Conservation (phyloP, 2,888 invertebrate species). For the Cryptocheilus praepositus region DNA sequence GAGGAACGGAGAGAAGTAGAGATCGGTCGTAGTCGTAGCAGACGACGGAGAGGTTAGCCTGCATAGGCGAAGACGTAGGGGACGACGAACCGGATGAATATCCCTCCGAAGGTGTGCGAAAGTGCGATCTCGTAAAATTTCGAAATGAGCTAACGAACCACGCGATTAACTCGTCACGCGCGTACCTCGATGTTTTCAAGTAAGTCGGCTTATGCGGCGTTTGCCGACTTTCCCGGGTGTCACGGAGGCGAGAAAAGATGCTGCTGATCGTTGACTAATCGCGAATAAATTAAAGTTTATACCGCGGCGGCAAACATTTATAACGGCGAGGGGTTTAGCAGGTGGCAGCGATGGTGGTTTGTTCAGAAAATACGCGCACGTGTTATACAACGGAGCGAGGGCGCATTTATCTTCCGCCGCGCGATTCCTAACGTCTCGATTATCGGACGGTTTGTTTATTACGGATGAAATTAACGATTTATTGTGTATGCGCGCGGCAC, state of each 20-base stretch:
- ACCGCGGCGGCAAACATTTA: constrained; percentile 70
- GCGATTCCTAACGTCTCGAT: background rate
- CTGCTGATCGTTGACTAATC: constrained; percentile 60
- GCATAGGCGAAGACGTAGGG: background rate
- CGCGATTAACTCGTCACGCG: constrained; percentile 25
- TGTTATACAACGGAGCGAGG: too few species aligned
- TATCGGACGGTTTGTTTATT: background rate
- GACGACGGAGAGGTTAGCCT: background rate
- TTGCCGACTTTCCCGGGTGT: background rate
- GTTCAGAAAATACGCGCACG: background rate
- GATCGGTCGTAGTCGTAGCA: constrained; percentile 2
- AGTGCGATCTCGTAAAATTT: constrained; percentile 32
- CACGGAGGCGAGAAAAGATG: background rate
- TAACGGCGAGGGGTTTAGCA: constrained; percentile 33
- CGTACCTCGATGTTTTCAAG: constrained; percentile 6
- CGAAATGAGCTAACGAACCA: constrained; percentile 18
- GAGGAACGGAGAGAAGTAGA: constrained; percentile 1
- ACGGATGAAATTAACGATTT: background rate
- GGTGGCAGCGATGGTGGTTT: background rate
- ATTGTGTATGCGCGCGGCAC: background rate
- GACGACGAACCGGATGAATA: background rate
- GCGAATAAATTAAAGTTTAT: constrained; percentile 74
- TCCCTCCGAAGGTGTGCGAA: constrained; percentile 6
- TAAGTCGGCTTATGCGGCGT: background rate
- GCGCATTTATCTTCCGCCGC: background rate